phyloP scores from a whole-genome alignment of 2,113 vertebrate genomes.

The Deroptyus accipitrinus region DNA sequence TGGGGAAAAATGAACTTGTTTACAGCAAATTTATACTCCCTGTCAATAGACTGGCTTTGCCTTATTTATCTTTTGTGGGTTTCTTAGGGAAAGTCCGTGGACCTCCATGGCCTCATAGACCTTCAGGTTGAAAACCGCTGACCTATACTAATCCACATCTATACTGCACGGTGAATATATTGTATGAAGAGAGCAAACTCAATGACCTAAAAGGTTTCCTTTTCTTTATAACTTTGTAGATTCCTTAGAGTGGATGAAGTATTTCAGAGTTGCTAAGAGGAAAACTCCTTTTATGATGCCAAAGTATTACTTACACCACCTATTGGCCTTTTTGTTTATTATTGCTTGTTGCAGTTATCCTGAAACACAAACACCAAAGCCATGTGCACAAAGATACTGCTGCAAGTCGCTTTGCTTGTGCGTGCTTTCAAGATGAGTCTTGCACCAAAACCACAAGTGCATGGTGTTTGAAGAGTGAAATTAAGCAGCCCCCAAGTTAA shows the following conservation, averaged over 20 bases:
- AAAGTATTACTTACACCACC: not conserved
- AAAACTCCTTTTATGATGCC: not conserved
- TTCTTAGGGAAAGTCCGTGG: not conserved
- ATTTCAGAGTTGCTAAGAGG: slow-evolving; percentile 24
- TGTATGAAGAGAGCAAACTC: slow-evolving; percentile 20
- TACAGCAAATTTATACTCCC: not conserved
- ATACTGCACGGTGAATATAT: slow-evolving; percentile 39
- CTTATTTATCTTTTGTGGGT: not conserved
- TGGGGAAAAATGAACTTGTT: not conserved
- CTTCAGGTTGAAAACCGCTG: slow-evolving; percentile 11
- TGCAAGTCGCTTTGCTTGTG: not conserved
- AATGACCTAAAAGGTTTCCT: slow-evolving; percentile 18
- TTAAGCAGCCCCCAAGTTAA: not conserved
- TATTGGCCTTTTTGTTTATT: not conserved
- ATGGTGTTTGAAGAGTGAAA: not conserved
- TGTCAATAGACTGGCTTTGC: not conserved
- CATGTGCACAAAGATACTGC: not conserved
- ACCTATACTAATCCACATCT: slow-evolving; percentile 56
- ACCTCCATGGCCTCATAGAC: not conserved
- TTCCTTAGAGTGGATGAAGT: slow-evolving; percentile 24
- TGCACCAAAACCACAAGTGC: not conserved
- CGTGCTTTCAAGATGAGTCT: not conserved
- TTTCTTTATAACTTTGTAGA: not conserved
- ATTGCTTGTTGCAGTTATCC: not conserved
- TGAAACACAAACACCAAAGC: not conserved